Conservation (phyloP, 2,888 invertebrate species). For the Eurois occulta region DNA sequence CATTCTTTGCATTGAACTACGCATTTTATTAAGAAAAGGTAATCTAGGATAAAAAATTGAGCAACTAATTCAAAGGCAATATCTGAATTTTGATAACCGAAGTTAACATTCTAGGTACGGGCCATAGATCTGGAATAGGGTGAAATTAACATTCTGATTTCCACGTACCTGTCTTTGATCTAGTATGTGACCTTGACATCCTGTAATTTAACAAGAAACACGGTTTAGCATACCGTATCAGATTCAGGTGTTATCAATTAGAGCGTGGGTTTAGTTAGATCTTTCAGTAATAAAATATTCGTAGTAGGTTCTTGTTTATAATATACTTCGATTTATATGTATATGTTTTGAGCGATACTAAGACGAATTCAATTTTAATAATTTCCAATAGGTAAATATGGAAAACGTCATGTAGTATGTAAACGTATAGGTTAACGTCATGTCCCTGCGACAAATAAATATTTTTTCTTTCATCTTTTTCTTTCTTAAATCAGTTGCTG, state of each 20-base stretch:
- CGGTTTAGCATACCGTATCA: neutral
- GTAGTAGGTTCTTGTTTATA: neutral
- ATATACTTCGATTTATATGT: neutral
- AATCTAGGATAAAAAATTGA: neutral
- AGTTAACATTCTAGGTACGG: neutral
- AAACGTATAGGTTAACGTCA: no score
- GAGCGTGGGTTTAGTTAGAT: neutral
- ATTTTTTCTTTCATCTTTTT: no score
- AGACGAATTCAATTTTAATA: neutral
- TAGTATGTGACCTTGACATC: neutral
- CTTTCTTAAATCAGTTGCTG: no score
- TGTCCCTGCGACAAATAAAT: no score
- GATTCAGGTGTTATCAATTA: conserved; percentile 22
- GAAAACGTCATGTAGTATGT: no score
- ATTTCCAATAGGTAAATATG: neutral
- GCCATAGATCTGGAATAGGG: neutral
- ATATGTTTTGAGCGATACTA: neutral
- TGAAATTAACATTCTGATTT: neutral
- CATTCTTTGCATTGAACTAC: no score
- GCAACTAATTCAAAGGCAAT: neutral
- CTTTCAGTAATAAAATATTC: neutral
- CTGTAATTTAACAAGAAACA: conserved; percentile 10
- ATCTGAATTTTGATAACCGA: neutral
- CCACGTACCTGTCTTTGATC: conserved; percentile 15
- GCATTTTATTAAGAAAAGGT: neutral